phyloP scores from a whole-genome alignment of 2,113 vertebrate species.

The Dipodomys stephensi region DNA sequence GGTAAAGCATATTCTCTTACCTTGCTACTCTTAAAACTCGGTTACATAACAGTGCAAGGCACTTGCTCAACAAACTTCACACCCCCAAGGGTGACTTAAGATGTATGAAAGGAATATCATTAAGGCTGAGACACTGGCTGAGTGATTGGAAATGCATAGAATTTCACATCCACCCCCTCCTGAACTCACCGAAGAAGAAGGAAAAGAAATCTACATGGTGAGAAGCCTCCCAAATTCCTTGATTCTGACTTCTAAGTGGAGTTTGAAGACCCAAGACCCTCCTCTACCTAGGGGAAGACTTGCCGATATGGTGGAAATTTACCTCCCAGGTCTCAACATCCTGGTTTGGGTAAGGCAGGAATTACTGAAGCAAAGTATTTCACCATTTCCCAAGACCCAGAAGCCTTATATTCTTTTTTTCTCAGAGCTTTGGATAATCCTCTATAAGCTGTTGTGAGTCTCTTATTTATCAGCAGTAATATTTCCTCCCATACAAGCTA shows the following conservation, averaged over 20 bases:
- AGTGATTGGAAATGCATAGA: slow-evolving; percentile 41
- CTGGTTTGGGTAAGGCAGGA: not conserved
- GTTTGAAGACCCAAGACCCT: not conserved
- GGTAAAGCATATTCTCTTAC: slow-evolving; percentile 61
- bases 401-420: slow-evolving; percentile 76
- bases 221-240: not conserved
- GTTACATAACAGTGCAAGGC: slow-evolving; percentile 68
- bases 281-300: not conserved
- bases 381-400: slow-evolving; percentile 72
- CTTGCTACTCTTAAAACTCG: slow-evolving; percentile 70
- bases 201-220: not conserved
- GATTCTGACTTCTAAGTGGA: slow-evolving; percentile 13
- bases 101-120: slow-evolving; percentile 68
- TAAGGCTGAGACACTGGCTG: slow-evolving; percentile 53
- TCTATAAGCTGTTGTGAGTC: slow-evolving; percentile 75
- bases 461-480: slow-evolving; percentile 73
- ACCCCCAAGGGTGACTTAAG: slow-evolving; percentile 70
- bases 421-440: slow-evolving; percentile 72
- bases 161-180: not conserved
- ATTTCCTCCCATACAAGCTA: slow-evolving; percentile 64
- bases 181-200: not conserved
- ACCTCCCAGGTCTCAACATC: not conserved
- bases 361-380: slow-evolving; percentile 61
- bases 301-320: too few species aligned
- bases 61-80: slow-evolving; percentile 75